Evolutionary conservation across 2,797 vertebrate genomes (phyloP).

Genomic region (Amphiprion clarkii): DNA sequence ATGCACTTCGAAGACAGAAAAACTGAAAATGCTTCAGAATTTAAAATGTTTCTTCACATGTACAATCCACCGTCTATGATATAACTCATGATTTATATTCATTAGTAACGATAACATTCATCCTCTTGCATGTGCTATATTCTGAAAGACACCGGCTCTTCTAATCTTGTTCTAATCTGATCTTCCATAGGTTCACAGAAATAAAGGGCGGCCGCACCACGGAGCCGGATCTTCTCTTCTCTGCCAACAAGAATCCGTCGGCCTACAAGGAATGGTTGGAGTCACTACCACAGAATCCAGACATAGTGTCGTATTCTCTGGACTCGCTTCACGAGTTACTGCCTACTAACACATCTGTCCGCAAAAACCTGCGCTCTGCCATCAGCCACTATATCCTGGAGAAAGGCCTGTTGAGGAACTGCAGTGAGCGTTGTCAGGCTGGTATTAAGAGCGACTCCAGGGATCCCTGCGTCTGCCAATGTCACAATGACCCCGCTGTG

Average conservation of each 20-base stretch:
- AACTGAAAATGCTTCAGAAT: no score
- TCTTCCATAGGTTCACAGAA: slow-evolving; percentile 77
- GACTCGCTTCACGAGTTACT: slow-evolving; percentile 86
- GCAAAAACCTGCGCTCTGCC: slow-evolving; percentile 83
- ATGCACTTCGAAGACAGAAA: no score
- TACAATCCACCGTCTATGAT: no score
- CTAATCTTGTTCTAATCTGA: not conserved
- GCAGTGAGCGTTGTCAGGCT: slow-evolving; percentile 77
- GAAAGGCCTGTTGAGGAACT: slow-evolving; percentile 86
- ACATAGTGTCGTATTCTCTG: slow-evolving; percentile 86
- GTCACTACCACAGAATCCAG: slow-evolving; percentile 80
- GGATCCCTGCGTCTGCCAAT: slow-evolving; percentile 83
- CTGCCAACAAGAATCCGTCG: slow-evolving; percentile 73
- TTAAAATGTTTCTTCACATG: no score
- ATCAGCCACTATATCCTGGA: slow-evolving; percentile 88
- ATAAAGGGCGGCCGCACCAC: slow-evolving; percentile 80
- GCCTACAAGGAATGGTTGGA: slow-evolving; percentile 88
- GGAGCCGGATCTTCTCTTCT: slow-evolving; percentile 87
- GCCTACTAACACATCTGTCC: not conserved
- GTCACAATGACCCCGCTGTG: slow-evolving; percentile 70
- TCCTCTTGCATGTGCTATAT: no score
- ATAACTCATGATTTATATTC: no score
- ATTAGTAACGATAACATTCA: not conserved
- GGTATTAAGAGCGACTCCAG: slow-evolving; percentile 73
- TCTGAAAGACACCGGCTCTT: not conserved